Evolutionary conservation across 2,888 invertebrate species (phyloP).

Genomic region (Crocallis elinguaria): DNA sequence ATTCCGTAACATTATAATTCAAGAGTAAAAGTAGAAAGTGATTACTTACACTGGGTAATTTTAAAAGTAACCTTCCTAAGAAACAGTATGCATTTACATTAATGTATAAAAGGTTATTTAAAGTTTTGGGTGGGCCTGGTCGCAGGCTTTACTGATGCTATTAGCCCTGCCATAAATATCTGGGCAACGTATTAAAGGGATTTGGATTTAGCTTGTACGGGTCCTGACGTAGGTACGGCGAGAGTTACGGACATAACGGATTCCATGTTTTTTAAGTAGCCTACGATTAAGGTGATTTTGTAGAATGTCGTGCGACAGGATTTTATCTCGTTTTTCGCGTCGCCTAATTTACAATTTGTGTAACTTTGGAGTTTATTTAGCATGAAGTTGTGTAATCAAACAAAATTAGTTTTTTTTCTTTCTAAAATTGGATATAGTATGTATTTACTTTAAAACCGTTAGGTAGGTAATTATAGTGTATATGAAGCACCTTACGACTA

Average conservation of each 20-base stretch:
- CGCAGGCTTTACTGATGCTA: conserved; percentile 70
- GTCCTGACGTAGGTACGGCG: conserved; percentile 74
- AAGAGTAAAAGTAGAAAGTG: too few species aligned
- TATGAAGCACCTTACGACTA: too few species aligned
- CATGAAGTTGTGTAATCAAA: not conserved
- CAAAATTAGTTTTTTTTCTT: too few species aligned
- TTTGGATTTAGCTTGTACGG: conserved; percentile 74
- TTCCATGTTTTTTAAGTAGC: conserved; percentile 57
- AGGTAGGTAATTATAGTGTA: too few species aligned
- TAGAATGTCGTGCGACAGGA: conserved; percentile 24
- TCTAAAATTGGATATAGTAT: too few species aligned
- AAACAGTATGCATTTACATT: not conserved
- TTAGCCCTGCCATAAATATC: conserved; percentile 81
- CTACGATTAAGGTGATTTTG: conserved; percentile 42
- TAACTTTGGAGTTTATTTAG: not conserved
- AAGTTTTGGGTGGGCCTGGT: conserved; percentile 56
- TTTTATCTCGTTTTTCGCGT: conserved; percentile 18
- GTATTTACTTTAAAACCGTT: too few species aligned
- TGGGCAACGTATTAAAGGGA: conserved; percentile 78
- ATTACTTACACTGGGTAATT: not conserved
- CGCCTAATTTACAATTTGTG: conserved; percentile 7
- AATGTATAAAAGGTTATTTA: conserved; percentile 44
- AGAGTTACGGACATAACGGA: conserved; percentile 53
- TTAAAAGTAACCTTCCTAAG: not conserved
- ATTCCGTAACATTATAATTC: too few species aligned